phyloP scores from a whole-genome alignment of 1,140 invertebrate species.

The Saxidomus purpurata region DNA sequence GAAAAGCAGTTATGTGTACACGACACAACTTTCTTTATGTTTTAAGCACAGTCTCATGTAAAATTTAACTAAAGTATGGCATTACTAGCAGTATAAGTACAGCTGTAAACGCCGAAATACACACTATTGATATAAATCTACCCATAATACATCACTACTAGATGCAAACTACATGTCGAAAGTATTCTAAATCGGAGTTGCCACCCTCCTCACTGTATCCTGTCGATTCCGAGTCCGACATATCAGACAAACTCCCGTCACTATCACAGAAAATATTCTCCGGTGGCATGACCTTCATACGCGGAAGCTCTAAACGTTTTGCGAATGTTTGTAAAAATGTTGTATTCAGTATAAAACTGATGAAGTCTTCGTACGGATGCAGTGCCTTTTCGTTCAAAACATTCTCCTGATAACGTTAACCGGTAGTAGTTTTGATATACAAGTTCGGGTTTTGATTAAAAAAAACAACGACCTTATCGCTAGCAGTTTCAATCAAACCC shows the following conservation, averaged over 20 bases:
- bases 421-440: constrained; percentile 75
- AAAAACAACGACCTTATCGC: constrained; percentile 76
- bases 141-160: background rate
- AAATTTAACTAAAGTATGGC: too few relatives aligned
- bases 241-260: constrained; percentile 54
- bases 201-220: constrained; percentile 72
- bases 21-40: too few relatives aligned
- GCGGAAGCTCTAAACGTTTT: constrained; percentile 72
- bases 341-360: constrained; percentile 76
- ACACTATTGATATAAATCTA: background rate
- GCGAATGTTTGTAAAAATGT: constrained; percentile 75
- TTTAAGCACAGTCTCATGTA: too few relatives aligned
- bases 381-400: constrained; percentile 70
- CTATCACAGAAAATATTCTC: constrained; percentile 70
- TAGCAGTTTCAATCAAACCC: constrained; percentile 75
- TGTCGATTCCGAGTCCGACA: constrained; percentile 65
- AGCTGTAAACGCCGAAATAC: too few relatives aligned
- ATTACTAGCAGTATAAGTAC: too few relatives aligned
- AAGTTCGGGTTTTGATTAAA: constrained; percentile 73
- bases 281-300: constrained; percentile 70
- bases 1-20: too few relatives aligned
- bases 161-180: constrained; percentile 65
- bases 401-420: constrained; percentile 71
- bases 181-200: constrained; percentile 83
- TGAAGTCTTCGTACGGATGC: constrained; percentile 79